Evolutionary conservation across 1,140 invertebrate genomes (phyloP), one percentile per base, ranked within the genome.

Genomic region (honey bee (Apis mellifera)): DNA sequence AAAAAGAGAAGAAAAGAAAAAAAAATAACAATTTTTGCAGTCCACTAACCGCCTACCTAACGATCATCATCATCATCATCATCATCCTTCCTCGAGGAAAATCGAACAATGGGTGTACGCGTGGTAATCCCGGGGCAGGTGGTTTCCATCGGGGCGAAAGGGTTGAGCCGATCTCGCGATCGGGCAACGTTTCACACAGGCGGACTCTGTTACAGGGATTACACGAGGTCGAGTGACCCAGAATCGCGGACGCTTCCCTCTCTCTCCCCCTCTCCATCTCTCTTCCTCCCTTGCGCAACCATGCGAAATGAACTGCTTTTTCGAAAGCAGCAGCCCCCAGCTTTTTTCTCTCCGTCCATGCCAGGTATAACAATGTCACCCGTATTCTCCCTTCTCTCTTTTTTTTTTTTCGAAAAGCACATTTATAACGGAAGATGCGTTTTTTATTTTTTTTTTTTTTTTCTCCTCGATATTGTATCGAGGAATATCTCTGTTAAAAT

Each of bases 101-200:
- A 50, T 59, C 68, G 32, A 57, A 72, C 86, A 84, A 84, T 85
- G 77, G 23, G 78, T 76, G 78, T 76, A 78, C 74, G 77, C 83
- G 86, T n/a, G n/a, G n/a, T 89, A 91, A 91, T 90, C 88, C 89
- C 74, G 62, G 62, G 82, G 74, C 90, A 91, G 90, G 86, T 65
- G 72, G 82, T 81, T 86, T 86, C 80, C 84, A 86, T 60, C 76
- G 66, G 21, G 86, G 76, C 84, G 78, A 90, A 90, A 90, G 88
- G 90, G 89, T 90, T 91, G 84, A 86, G 71, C 76, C 85, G 83
- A 89, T 84, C 82, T 86, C 76, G 80, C 78, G 90, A 91, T 91
- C 91, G 90, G 84, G 82, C 84, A n/a, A 83, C 80, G 77, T 77
- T 85, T 87, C 87, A 80, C 83, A 82, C 78, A 64, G n/a, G 62